These are phyloP conservation scores for Theropithecus gelada DNA, from an alignment of 2,113 vertebrate genomes.

Conservation along the genomic window DNA sequence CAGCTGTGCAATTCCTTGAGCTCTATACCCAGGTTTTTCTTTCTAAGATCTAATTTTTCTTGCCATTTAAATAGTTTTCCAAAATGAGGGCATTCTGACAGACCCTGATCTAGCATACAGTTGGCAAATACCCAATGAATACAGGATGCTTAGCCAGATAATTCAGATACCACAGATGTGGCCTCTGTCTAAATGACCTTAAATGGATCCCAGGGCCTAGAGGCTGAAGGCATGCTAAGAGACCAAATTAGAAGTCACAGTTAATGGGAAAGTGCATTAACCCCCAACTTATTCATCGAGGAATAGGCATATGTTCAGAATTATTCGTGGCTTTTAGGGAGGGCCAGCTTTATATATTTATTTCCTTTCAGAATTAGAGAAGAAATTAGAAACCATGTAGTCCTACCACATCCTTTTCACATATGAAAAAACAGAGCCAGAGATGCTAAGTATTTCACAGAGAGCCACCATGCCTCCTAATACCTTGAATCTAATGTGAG, in stretches of 20 bases:
- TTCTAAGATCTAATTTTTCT: conserved; percentile 61
- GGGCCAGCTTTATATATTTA: background rate
- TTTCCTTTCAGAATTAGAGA: background rate
- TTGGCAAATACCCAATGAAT: conserved; percentile 53
- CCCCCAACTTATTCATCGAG: background rate
- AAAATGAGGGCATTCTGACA: conserved; percentile 57
- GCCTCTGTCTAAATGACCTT: conserved; percentile 59
- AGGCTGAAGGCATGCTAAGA: conserved; percentile 44
- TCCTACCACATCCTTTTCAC: background rate
- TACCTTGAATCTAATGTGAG: background rate
- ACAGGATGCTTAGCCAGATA: conserved; percentile 56
- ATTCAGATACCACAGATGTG: conserved; percentile 57
- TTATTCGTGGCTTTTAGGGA: background rate
- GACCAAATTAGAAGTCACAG: conserved; percentile 39
- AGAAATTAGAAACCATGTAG: background rate
- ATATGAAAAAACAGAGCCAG: background rate
- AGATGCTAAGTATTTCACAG: background rate
- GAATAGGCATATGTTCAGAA: conserved; percentile 7
- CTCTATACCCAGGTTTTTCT: conserved; percentile 37
- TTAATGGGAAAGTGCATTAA: background rate
- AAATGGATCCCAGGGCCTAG: conserved; percentile 28
- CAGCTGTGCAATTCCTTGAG: conserved; percentile 56
- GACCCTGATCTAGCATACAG: conserved; percentile 37
- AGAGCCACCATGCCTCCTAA: background rate
- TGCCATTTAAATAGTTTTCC: conserved; percentile 46